Conservation (phyloP, 2,797 vertebrate species). For the Enteromius viviparus region DNA sequence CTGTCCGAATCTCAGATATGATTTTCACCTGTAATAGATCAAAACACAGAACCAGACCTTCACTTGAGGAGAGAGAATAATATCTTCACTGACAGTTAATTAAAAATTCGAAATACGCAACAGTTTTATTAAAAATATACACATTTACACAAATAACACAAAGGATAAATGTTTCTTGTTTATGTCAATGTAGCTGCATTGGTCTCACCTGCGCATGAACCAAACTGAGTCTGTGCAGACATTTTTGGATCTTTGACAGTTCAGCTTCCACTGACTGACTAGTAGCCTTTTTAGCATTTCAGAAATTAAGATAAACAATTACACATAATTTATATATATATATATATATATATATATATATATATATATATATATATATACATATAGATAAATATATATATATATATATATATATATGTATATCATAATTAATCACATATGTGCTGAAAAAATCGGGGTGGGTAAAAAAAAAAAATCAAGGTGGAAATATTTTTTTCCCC, state of each 20-base stretch:
- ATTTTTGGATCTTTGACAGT: constrained; percentile 11
- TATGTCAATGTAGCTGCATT: neutral
- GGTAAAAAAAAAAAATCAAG: no score
- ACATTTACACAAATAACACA: neutral
- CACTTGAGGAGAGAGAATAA: neutral
- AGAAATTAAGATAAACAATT: neutral
- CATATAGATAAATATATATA: no score
- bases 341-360: no score
- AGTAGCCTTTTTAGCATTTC: constrained; percentile 8
- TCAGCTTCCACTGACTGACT: constrained; percentile 21
- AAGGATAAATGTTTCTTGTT: neutral
- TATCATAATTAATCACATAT: no score
- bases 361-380: no score
- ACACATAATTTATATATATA: no score
- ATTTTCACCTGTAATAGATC: constrained; percentile 45
- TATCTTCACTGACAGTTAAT: neutral
- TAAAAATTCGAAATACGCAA: neutral
- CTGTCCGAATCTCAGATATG: constrained; percentile 44
- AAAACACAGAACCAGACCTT: constrained; percentile 1
- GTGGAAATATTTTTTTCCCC: no score
- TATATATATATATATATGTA: no score
- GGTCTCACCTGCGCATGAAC: constrained; percentile 49
- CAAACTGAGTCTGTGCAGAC: constrained; percentile 55
- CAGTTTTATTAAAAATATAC: neutral
- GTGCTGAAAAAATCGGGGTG: no score